Evolutionary conservation across 2,888 invertebrate genomes (phyloP), one percentile per base, ranked within the genome.

Genomic region (Nomada lathburiana): DNA sequence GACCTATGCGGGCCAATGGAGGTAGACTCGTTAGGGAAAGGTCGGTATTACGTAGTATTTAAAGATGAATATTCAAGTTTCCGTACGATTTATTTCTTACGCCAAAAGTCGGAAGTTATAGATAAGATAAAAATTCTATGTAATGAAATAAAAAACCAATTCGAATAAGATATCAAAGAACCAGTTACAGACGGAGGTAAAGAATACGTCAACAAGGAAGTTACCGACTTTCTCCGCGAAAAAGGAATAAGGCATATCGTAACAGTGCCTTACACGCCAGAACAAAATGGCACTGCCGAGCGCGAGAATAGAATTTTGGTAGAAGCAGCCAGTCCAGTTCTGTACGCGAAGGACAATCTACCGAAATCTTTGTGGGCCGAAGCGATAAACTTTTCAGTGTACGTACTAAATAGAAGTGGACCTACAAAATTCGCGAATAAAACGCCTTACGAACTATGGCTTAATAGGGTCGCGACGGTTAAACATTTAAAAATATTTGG

Each of bases 1-100:
- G 87, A 88, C 75, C 76, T 87, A 10, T 79, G 81, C 42, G 85
- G 88, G n/a, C 86, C 86, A 18, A 86, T 87, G 77, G 11, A 36
- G 0, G 64, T 52, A 5, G 55, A 50, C 10, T 86, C 82, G 7
- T 13, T 86, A 18, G 75, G 83, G 13, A 79, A 80, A 5, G 44
- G 67, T 20, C 65, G 74, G 11, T 87, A 87, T 65, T 88, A 77
- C 55, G 76, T 89, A 1, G 74, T 80, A 13, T 88, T 88, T 59
- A 88, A 85, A 53, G 87, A 87, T 67, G 82, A 87, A 20, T 83
- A 57, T 26, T 75, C 79, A 23, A 83, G 76, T 20, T 85, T 71
- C 70, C 73, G 82, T 13, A 16, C 50, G 2, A 69, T 82, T 13
- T 87, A 74, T 47, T 82, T 86, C 50, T 20, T 86, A 42, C 77